phyloP scores from a whole-genome alignment of 2,888 invertebrate species.

The Noctua janthe region DNA sequence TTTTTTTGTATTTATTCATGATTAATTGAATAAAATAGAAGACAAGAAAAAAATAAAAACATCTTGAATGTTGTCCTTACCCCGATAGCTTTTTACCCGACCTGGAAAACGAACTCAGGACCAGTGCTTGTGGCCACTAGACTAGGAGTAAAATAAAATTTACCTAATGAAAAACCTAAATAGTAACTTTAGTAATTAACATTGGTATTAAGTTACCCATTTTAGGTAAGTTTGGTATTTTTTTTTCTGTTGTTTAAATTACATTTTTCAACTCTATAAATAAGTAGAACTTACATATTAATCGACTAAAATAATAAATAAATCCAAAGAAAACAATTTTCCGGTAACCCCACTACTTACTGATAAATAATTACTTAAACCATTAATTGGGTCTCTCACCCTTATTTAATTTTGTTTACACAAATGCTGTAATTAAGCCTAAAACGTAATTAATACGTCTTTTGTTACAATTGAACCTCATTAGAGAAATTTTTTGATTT shows the following conservation, averaged over 20 bases:
- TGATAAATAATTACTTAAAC: constrained; percentile 25
- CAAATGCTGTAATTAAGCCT: constrained; percentile 49
- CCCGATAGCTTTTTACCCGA: background rate
- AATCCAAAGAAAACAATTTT: constrained; percentile 25
- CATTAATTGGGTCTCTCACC: constrained; percentile 44
- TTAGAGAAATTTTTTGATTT: background rate
- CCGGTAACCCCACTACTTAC: background rate
- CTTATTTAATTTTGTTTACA: constrained; percentile 39
- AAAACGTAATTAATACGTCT: constrained; percentile 57
- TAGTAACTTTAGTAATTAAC: background rate
- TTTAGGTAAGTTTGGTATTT: background rate
- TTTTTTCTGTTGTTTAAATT: background rate
- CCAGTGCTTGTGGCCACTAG: no score
- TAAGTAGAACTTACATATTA: background rate
- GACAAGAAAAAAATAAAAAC: background rate
- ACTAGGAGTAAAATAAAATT: background rate
- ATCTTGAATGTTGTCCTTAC: background rate
- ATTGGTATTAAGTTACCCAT: background rate
- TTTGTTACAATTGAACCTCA: constrained; percentile 36
- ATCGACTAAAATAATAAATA: background rate
- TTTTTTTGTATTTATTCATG: background rate
- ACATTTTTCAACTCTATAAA: background rate
- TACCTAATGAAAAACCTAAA: background rate
- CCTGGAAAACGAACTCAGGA: background rate
- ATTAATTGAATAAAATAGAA: background rate